Percentiles rank a stretch among this genome's conserved stretches.
phyloP scores from a whole-genome alignment of 2,888 invertebrate species.

The Tetragonula carbonaria region DNA sequence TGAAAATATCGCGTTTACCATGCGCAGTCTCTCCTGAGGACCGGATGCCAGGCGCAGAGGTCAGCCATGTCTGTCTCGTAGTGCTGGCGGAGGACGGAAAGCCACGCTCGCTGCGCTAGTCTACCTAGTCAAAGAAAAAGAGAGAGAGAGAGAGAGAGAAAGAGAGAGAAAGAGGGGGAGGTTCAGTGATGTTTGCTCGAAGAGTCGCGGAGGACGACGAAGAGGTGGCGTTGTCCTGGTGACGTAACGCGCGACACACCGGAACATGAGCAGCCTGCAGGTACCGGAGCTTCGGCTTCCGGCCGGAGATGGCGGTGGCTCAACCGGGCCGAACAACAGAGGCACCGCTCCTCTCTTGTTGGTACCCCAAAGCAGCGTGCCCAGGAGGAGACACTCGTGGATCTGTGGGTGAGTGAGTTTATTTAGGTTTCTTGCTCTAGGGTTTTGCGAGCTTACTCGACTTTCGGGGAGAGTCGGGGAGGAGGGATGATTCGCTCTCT shows the following conservation, averaged over 20 bases:
- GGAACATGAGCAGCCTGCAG: slow-evolving; percentile 85
- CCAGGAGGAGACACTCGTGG: slow-evolving; percentile 90
- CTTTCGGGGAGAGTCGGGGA: too few relatives aligned
- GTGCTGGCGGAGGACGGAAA: not conserved
- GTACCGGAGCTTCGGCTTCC: slow-evolving; percentile 89
- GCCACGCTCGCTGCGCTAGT: not conserved
- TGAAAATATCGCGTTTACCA: slow-evolving; percentile 8
- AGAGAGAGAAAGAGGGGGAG: too few relatives aligned
- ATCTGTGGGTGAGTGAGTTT: slow-evolving; percentile 91
- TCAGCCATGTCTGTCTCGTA: slow-evolving; percentile 34
- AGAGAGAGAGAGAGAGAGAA: too few relatives aligned
- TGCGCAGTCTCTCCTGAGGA: slow-evolving; percentile 9
- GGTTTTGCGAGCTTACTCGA: too few relatives aligned
- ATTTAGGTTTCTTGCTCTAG: not conserved
- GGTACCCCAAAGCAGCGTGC: slow-evolving; percentile 86
- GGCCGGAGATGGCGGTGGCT: slow-evolving; percentile 84
- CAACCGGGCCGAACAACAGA: slow-evolving; percentile 75
- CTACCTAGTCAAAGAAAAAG: not conserved
- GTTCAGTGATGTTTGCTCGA: slow-evolving; percentile 53
- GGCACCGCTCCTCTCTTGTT: slow-evolving; percentile 77
- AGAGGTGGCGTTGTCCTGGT: slow-evolving; percentile 54
- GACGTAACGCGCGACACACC: slow-evolving; percentile 49
- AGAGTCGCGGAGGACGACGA: slow-evolving; percentile 48
- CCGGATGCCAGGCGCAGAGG: slow-evolving; percentile 25
- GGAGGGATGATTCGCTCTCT: too few relatives aligned